Percentiles rank a stretch among this genome's conserved stretches.
These are phyloP conservation scores for Loxodonta africana DNA, from an alignment of 2,113 vertebrate species.

Conservation along the genomic window DNA sequence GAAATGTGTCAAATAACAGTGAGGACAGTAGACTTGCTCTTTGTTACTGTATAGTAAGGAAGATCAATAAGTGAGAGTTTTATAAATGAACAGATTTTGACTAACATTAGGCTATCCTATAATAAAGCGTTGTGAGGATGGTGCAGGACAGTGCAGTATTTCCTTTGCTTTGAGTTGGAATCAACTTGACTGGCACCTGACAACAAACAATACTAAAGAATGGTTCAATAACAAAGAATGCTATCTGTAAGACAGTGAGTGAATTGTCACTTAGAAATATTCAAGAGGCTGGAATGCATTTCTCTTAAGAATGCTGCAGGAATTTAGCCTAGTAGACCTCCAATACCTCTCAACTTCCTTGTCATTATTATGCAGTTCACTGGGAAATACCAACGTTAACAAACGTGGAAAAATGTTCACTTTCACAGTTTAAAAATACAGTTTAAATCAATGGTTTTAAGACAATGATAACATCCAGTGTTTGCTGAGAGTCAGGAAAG, in stretches of 20 bases:
- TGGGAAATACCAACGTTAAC: background rate
- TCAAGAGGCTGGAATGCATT: background rate
- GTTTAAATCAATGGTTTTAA: background rate
- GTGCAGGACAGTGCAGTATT: no score
- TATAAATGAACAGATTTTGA: background rate
- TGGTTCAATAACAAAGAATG: background rate
- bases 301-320: background rate
- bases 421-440: background rate
- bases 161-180: no score
- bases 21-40: background rate
- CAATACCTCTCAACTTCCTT: background rate
- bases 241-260: background rate
- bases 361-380: background rate
- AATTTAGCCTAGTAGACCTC: background rate
- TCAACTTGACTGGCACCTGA: no score
- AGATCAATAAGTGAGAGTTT: background rate
- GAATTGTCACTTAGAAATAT: background rate
- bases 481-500: background rate
- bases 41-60: constrained; percentile 24
- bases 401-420: background rate
- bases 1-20: background rate
- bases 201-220: background rate
- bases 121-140: background rate
- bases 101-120: background rate
- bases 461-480: background rate